phyloP scores from a whole-genome alignment of 2,888 invertebrate genomes.

The Bruchidius siliquastri region DNA sequence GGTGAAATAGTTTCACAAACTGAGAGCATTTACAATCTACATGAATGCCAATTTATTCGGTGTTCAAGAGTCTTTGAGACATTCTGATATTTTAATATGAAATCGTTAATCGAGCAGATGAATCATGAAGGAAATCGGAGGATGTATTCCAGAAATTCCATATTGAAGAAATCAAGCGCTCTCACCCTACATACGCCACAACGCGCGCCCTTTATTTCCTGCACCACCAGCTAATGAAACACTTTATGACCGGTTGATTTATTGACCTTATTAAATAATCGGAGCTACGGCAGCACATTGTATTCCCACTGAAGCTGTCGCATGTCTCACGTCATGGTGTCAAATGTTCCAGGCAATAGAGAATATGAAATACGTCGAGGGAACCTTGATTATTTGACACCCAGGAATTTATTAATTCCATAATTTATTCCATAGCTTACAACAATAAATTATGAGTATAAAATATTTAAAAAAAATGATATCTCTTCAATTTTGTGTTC shows the following conservation, averaged over 20 bases:
- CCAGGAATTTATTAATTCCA: background rate
- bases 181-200: background rate
- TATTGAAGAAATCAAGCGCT: background rate
- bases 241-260: constrained; percentile 3
- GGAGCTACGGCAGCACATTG: background rate
- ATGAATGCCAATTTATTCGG: no score
- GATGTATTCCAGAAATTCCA: no score
- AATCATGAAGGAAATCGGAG: no score
- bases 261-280: background rate
- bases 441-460: no score
- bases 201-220: background rate
- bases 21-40: no score
- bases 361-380: background rate
- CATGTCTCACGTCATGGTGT: background rate
- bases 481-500: no score
- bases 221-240: constrained; percentile 2
- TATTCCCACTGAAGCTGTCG: background rate
- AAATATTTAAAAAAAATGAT: no score
- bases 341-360: background rate
- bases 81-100: no score
- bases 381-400: background rate
- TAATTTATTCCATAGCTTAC: background rate
- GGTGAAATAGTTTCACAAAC: no score
- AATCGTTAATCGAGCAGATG: no score
- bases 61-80: no score